Conservation (phyloP, 2,113 vertebrate species). For the Labeo catla region DNA sequence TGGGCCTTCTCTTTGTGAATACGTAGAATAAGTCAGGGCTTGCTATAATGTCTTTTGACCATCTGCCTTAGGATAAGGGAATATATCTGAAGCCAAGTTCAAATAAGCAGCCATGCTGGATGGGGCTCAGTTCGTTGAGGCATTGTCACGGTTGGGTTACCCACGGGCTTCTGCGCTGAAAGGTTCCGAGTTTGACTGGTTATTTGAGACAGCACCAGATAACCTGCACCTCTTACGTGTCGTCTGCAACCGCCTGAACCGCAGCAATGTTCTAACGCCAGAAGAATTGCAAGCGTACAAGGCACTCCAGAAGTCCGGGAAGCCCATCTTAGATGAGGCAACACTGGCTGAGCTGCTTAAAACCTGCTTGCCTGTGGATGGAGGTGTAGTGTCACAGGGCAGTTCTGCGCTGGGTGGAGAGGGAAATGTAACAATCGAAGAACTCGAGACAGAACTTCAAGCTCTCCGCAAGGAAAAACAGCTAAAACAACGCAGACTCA, state of each 20-base stretch:
- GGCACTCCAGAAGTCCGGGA: constrained; percentile 73
- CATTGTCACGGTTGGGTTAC: constrained; percentile 82
- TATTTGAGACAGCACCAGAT: constrained; percentile 85
- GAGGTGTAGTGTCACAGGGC: constrained; percentile 45
- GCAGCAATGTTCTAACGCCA: constrained; percentile 74
- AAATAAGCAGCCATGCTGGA: constrained; percentile 75
- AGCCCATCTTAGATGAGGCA: constrained; percentile 81
- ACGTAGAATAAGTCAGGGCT: neutral
- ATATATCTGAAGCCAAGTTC: neutral
- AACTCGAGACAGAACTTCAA: constrained; percentile 82
- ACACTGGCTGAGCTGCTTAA: constrained; percentile 83
- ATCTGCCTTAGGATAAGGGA: constrained; percentile 42
- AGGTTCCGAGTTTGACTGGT: constrained; percentile 93
- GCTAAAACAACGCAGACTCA: constrained; percentile 77
- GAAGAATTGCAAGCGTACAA: constrained; percentile 81
- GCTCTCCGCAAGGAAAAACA: constrained; percentile 78
- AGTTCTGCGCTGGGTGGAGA: constrained; percentile 64
- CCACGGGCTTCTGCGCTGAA: constrained; percentile 78
- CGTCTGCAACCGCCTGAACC: constrained; percentile 83
- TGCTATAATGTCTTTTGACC: constrained; percentile 16
- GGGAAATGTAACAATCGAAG: constrained; percentile 71
- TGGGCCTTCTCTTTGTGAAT: neutral
- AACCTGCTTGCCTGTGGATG: constrained; percentile 69
- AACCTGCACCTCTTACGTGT: constrained; percentile 83
- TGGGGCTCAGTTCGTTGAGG: constrained; percentile 87